Conservation (phyloP, 2,888 invertebrate genomes). For the Cephus spinipes region DNA sequence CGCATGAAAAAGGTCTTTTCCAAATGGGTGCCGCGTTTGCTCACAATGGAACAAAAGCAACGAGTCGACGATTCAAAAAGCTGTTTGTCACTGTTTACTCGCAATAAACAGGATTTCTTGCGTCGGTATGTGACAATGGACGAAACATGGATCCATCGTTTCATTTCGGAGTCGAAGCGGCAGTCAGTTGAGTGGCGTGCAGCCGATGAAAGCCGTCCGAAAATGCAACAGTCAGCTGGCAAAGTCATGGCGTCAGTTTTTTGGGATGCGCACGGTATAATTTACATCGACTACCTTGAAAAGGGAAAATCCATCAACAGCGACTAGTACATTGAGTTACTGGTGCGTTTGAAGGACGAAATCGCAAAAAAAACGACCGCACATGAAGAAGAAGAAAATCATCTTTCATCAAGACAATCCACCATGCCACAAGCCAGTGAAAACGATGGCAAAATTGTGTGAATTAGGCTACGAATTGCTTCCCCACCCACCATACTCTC, state of each 20-base stretch:
- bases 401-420: slow-evolving; percentile 11
- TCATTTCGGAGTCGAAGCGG: slow-evolving; percentile 44
- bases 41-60: slow-evolving; percentile 32
- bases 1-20: slow-evolving; percentile 34
- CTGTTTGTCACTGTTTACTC: slow-evolving; percentile 25
- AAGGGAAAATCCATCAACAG: slow-evolving; percentile 45
- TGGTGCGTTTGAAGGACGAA: slow-evolving; percentile 38
- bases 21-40: slow-evolving; percentile 52
- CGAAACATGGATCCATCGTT: slow-evolving; percentile 56
- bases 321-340: slow-evolving; percentile 33
- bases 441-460: too few relatives aligned
- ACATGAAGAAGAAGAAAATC: slow-evolving; percentile 2
- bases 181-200: background rate
- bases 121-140: slow-evolving; percentile 53
- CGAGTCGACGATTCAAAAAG: slow-evolving; percentile 23
- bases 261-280: slow-evolving; percentile 48
- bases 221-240: slow-evolving; percentile 9
- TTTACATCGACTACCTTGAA: slow-evolving; percentile 48
- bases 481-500: too few relatives aligned
- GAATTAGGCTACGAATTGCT: too few relatives aligned
- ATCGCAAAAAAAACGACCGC: slow-evolving; percentile 37
- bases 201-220: slow-evolving; percentile 11
- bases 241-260: slow-evolving; percentile 45
- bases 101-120: slow-evolving; percentile 25
- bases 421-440: too few relatives aligned